Percentiles rank a stretch among this genome's conserved stretches.
Conservation (phyloP, 1,140 invertebrate genomes). For the Drosophila nebulosa region DNA sequence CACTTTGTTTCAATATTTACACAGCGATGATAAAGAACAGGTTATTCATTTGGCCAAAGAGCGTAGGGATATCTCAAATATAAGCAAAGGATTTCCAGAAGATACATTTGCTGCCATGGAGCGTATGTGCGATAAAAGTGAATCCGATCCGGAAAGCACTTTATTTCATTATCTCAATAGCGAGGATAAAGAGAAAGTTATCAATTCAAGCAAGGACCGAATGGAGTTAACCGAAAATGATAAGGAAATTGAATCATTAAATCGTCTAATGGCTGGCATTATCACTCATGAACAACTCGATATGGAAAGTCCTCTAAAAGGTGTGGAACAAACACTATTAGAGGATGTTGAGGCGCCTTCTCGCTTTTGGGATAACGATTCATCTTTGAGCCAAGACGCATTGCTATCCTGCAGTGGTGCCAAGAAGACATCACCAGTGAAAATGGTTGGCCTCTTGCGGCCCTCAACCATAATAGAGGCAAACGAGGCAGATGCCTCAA, state of each 20-base stretch:
- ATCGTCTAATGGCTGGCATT: conserved; percentile 49
- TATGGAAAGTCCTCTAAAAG: conserved; percentile 55
- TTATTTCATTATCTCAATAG: conserved; percentile 66
- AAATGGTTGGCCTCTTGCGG: conserved; percentile 72
- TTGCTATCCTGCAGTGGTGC: background rate
- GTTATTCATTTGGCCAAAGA: conserved; percentile 56
- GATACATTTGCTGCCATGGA: conserved; percentile 70
- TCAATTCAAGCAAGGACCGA: background rate
- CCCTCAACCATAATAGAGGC: conserved; percentile 76
- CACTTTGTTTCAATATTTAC: conserved; percentile 68
- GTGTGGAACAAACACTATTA: conserved; percentile 67
- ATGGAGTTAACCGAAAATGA: background rate
- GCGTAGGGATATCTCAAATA: conserved; percentile 8
- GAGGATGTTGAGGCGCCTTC: conserved; percentile 75
- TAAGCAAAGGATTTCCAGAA: conserved; percentile 10
- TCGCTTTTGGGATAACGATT: conserved; percentile 65
- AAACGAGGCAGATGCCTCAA: conserved; percentile 34
- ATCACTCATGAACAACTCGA: conserved; percentile 34
- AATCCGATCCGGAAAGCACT: conserved; percentile 72
- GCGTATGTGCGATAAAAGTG: conserved; percentile 74
- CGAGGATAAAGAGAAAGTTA: conserved; percentile 30
- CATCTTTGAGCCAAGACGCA: background rate
- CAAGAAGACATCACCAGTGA: conserved; percentile 60
- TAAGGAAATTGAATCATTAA: conserved; percentile 49
- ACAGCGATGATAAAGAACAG: conserved; percentile 55